These are phyloP conservation scores for Tridacna gigas DNA, from an alignment of 2,888 invertebrate genomes.

Conservation along the genomic window DNA sequence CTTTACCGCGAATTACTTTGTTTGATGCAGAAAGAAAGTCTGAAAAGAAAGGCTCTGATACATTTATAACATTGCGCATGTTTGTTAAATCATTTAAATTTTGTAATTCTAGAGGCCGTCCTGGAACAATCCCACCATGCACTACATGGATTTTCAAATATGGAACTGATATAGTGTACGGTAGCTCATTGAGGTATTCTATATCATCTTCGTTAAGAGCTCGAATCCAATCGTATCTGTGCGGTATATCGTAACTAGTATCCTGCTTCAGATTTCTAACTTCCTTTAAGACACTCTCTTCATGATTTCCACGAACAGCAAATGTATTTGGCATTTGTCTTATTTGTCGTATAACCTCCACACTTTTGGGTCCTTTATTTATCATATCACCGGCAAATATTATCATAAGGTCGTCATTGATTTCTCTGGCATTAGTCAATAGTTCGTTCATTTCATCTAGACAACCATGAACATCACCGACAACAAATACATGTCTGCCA, in stretches of 20 bases:
- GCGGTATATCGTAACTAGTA: constrained; percentile 58
- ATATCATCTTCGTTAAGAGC: constrained; percentile 77
- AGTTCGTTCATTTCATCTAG: constrained; percentile 81
- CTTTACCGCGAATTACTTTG: constrained; percentile 70
- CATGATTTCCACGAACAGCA: constrained; percentile 83
- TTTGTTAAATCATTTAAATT: constrained; percentile 77
- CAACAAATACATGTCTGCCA: constrained; percentile 78
- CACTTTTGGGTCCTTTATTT: constrained; percentile 83
- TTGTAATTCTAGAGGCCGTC: constrained; percentile 74
- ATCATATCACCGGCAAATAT: constrained; percentile 83
- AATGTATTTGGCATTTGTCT: constrained; percentile 56
- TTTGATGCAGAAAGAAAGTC: constrained; percentile 65
- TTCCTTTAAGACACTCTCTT: constrained; percentile 79
- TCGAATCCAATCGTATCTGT: constrained; percentile 80
- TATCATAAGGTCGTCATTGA: constrained; percentile 68
- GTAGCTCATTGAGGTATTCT: constrained; percentile 78
- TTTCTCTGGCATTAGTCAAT: constrained; percentile 66
- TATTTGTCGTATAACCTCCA: constrained; percentile 76
- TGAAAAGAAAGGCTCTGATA: constrained; percentile 58
- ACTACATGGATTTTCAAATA: constrained; percentile 79
- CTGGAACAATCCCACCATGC: constrained; percentile 84
- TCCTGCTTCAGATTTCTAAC: constrained; percentile 53
- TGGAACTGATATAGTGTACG: constrained; percentile 83
- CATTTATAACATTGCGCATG: constrained; percentile 81
- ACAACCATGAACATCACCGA: constrained; percentile 85